Percentiles rank a stretch among this genome's conserved stretches.
phyloP scores from a whole-genome alignment of 2,888 invertebrate species.

The Rhimphoctona megacephalus region DNA sequence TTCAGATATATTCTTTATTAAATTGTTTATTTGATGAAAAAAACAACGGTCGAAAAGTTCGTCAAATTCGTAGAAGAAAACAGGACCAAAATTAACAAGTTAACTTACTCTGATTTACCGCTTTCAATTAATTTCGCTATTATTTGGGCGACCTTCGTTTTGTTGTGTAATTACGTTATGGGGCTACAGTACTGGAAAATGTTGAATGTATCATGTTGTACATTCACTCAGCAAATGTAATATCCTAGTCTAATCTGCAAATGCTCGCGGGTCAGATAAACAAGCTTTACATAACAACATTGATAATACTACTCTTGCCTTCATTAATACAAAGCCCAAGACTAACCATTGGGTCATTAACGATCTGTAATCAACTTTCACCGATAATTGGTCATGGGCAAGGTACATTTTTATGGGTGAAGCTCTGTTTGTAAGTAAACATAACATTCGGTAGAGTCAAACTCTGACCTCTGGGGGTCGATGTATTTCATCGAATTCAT shows the following conservation, averaged over 20 bases:
- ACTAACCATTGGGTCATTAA: slow-evolving; percentile 84
- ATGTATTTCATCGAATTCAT: slow-evolving; percentile 74
- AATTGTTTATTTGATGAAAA: not conserved
- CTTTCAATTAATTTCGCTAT: not conserved
- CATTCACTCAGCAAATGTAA: not conserved
- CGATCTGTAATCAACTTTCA: slow-evolving; percentile 81
- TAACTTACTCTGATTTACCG: not conserved
- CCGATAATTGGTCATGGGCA: slow-evolving; percentile 80
- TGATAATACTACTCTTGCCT: slow-evolving; percentile 77
- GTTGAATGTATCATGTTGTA: not conserved
- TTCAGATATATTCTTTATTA: too few relatives aligned
- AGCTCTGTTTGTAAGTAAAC: slow-evolving; percentile 55
- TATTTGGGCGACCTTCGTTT: not conserved
- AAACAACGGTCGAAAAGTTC: not conserved
- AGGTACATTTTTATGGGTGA: slow-evolving; percentile 71
- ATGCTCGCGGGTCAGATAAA: slow-evolving; percentile 12
- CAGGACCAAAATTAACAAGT: not conserved
- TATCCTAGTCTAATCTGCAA: not conserved
- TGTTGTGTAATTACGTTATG: slow-evolving; percentile 1
- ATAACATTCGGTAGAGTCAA: slow-evolving; percentile 18
- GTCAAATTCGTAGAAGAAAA: not conserved
- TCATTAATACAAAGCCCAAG: slow-evolving; percentile 81
- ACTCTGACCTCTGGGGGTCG: slow-evolving; percentile 78
- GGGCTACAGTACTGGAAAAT: not conserved
- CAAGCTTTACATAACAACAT: slow-evolving; percentile 23